phyloP scores from a whole-genome alignment of 2,888 invertebrate species.

The Digitonthophagus gazella region DNA sequence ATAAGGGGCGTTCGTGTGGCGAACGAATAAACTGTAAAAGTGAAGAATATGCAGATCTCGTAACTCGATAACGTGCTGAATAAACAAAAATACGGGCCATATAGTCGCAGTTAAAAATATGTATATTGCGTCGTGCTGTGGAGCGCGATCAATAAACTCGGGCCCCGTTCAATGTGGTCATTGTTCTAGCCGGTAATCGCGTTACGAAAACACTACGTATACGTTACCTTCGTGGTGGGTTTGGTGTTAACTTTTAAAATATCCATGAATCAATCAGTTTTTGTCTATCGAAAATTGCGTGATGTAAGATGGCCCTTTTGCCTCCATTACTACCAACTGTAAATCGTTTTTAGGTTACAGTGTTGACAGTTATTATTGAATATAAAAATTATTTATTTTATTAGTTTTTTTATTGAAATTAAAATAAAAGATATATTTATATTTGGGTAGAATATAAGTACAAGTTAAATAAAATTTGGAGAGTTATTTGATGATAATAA shows the following conservation, averaged over 20 bases:
- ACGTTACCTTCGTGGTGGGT: constrained; percentile 21
- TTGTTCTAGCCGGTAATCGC: not conserved
- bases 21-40: constrained; percentile 23
- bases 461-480: too few relatives aligned
- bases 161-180: not conserved
- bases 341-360: not conserved
- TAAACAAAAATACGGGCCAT: constrained; percentile 19
- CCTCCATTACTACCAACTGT: constrained; percentile 20
- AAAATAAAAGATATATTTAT: too few relatives aligned
- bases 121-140: constrained; percentile 1
- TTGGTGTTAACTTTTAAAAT: constrained; percentile 19
- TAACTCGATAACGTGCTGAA: constrained; percentile 29
- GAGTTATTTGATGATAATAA: too few relatives aligned
- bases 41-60: constrained; percentile 22
- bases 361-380: not conserved
- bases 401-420: too few relatives aligned
- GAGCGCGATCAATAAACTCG: not conserved
- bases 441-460: too few relatives aligned
- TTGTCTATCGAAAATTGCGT: constrained; percentile 19
- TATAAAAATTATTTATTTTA: not conserved
- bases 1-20: constrained; percentile 6
- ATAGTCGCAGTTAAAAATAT: not conserved
- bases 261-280: constrained; percentile 34
- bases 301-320: constrained; percentile 23
- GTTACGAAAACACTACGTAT: not conserved